phyloP scores from a whole-genome alignment of 1,140 invertebrate genomes.

The Heliconius hermathena region DNA sequence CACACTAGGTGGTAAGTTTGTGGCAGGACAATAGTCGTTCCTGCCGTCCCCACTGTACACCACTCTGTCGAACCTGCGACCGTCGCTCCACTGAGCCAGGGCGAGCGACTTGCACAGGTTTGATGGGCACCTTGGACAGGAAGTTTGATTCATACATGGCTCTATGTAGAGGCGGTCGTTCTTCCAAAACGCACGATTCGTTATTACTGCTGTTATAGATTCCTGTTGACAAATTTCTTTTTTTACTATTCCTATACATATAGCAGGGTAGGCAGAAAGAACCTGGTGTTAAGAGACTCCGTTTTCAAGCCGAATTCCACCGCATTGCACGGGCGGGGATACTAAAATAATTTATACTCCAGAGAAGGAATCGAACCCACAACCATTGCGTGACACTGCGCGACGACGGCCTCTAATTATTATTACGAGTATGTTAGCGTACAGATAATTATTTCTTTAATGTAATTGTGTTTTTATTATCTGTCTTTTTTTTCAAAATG shows the following conservation, averaged over 20 bases:
- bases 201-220: slow-evolving; percentile 55
- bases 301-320: no score
- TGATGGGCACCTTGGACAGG: slow-evolving; percentile 55
- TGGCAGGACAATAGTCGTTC: slow-evolving; percentile 67
- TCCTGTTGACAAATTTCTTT: slow-evolving; percentile 34
- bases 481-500: no score
- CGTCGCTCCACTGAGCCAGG: slow-evolving; percentile 50
- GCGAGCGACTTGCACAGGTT: slow-evolving; percentile 70
- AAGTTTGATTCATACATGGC: slow-evolving; percentile 63
- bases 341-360: neutral
- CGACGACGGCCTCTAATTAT: neutral
- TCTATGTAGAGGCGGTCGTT: slow-evolving; percentile 62
- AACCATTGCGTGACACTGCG: neutral
- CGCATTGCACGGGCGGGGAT: neutral
- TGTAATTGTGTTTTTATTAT: no score
- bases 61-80: slow-evolving; percentile 37
- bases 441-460: no score
- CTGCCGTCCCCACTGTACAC: slow-evolving; percentile 65
- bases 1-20: slow-evolving; percentile 47
- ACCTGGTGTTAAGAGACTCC: neutral
- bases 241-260: no score
- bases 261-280: no score
- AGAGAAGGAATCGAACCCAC: neutral
- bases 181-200: slow-evolving; percentile 65
- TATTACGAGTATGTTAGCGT: no score